Base-by-base conservation (phyloP, 1,140 invertebrate genomes). In the Conopomorpha cramerella region DNA sequence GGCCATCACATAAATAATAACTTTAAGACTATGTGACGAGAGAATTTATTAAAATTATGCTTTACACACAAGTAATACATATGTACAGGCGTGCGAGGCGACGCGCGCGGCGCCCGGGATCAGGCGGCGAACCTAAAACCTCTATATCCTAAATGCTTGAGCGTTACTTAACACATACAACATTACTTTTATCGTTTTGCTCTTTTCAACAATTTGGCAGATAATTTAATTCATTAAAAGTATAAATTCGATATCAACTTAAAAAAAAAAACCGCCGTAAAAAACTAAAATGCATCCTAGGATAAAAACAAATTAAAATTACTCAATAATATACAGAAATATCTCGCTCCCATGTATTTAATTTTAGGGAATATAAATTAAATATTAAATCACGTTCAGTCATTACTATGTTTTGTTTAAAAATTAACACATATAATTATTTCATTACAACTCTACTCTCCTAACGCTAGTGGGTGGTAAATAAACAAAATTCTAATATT, bases 401-500 rank as follows among this genome's bases (percentile, higher is more conserved):
- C 65, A 67, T 57, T n/a, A 58, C 61, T 70, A 64, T 68, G 60
- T 63, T 62, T 63, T 63, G 64, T 70, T n/a, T 68, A 63, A 70
- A 68, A 66, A 71, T 71, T 68, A 73, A 70, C 65, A 63, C 55
- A 74, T n/a, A n/a, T 71, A 67, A 70, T 64, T 66, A 74, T 64
- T 66, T 64, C 50, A 74, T 67, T 70, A 72, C 47, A 67, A 62
- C 43, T 50, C 70, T 74, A 72, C 60, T 64, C 67, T 54, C 70
- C 70, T 74, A 74, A 74, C 46, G 66, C 67, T 72, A 72, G 62
- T 70, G 65, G 62, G 59, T 64, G 65, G 57, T 68, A 68, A 65
- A 71, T 65, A 74, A 74, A 65, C 67, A 70, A 74, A 74, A 74
- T 48, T 70, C 65, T 74, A 74, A 74, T 63, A 72, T 74, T 74